Evolutionary conservation across 2,113 vertebrate species (phyloP), one percentile per base, ranked within the genome.

Genomic region (Etia nguti): DNA sequence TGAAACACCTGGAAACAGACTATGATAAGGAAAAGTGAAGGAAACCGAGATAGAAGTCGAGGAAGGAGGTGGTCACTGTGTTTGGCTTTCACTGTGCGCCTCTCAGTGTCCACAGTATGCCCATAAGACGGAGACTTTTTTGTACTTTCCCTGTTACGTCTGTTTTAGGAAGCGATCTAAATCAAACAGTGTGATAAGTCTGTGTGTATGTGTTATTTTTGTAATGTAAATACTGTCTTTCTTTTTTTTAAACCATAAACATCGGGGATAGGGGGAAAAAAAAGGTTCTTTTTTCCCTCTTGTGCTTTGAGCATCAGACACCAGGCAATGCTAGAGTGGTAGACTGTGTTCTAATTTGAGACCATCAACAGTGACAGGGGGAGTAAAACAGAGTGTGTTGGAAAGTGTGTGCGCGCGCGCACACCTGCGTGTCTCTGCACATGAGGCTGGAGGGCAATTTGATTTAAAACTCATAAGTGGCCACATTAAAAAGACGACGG

Each of bases 401-500:
- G 6, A 6, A 6, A 7, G 4, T n/a, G 41, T 62, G 38, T 8
- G 41, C 22, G 31, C 2, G 4, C 15, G 26, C 15, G 15, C 10
- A 5, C 31, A 29, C 20, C n/a, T 24, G 57, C n/a, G 20, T n/a
- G 31, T 18, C 4, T 81, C 48, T 22, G 34, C 48, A 89, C 77
- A 84, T 55, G 38, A 68, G 81, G 77, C 83, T 82, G 73, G 52
- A 89, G 77, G 54, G 79, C 79, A 80, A 82, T 88, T 85, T 81
- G 54, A 89, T 90, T 56, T 90, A 59, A 87, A 84, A 70, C 79
- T 80, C 65, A 29, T 80, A 86, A 90, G 75, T 83, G 80, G 36
- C 36, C 80, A 52, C 52, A 68, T 83, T 91, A 90, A 86, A 77
- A 80, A 54, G 52, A 86, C 48, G 36, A 59, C 22, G 3, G 79